These are phyloP conservation scores for Chiridota heheva DNA, from an alignment of 35 echinoderm and acorn worm species.

Conservation along the genomic window DNA sequence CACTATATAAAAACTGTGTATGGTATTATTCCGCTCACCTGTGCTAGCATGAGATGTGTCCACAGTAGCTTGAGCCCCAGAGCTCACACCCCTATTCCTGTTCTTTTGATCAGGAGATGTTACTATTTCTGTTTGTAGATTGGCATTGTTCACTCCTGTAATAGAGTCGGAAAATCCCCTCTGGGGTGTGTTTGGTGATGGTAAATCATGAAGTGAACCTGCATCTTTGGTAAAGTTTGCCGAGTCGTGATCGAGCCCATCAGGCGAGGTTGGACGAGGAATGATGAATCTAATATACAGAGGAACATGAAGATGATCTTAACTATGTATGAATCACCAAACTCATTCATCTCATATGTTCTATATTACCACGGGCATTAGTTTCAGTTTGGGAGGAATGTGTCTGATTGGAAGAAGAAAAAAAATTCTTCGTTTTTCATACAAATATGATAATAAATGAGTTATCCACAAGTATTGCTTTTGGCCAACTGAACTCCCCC, in stretches of 20 bases:
- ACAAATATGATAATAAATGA: no score
- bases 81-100: background rate
- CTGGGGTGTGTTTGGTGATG: constrained; percentile 51
- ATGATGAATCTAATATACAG: constrained; percentile 55
- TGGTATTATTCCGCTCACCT: constrained; percentile 57
- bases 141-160: constrained; percentile 62
- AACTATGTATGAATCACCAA: no score
- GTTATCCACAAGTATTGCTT: no score
- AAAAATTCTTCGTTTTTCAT: no score
- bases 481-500: no score
- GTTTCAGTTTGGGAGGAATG: no score
- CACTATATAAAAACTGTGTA: no score
- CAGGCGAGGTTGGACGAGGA: constrained; percentile 18
- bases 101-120: constrained; percentile 36
- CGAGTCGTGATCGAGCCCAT: constrained; percentile 51
- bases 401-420: no score
- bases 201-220: constrained; percentile 13
- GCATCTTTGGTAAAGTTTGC: constrained; percentile 58
- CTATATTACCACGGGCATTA: no score
- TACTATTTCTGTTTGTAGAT: constrained; percentile 77
- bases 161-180: constrained; percentile 40
- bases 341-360: no score
- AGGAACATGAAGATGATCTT: background rate
- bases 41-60: constrained; percentile 70
- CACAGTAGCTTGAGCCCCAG: constrained; percentile 53